These are phyloP conservation scores for Heteromyza rotundicornis DNA, from an alignment of 2,888 invertebrate genomes.

Conservation along the genomic window DNA sequence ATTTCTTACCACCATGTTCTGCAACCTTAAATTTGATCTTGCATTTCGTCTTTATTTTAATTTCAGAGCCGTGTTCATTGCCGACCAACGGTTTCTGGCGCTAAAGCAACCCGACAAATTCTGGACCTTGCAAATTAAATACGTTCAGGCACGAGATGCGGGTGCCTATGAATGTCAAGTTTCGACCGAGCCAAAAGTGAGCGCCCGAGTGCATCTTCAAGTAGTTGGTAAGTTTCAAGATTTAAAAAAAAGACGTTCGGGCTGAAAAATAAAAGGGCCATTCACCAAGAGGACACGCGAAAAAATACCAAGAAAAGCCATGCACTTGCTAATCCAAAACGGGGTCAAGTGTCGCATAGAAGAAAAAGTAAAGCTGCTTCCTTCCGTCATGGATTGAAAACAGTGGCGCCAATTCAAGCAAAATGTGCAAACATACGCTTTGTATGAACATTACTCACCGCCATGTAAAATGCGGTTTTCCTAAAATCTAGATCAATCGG, in stretches of 20 bases:
- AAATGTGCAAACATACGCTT: too few relatives aligned
- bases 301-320: background rate
- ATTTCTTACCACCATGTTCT: background rate
- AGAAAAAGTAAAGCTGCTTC: slow-evolving; percentile 9
- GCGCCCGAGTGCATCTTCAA: slow-evolving; percentile 88
- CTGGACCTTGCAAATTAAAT: slow-evolving; percentile 91
- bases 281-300: background rate
- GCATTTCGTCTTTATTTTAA: background rate
- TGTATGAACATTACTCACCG: too few relatives aligned
- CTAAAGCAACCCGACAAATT: slow-evolving; percentile 66
- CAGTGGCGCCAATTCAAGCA: too few relatives aligned
- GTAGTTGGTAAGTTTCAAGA: slow-evolving; percentile 82
- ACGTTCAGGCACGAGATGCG: slow-evolving; percentile 88
- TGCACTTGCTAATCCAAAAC: slow-evolving; percentile 2
- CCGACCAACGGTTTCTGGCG: slow-evolving; percentile 90
- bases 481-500: too few relatives aligned
- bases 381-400: too few relatives aligned
- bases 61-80: slow-evolving; percentile 79
- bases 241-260: background rate
- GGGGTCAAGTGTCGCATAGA: background rate
- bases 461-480: too few relatives aligned
- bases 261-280: background rate
- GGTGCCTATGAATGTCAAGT: slow-evolving; percentile 95
- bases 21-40: background rate
- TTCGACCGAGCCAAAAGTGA: slow-evolving; percentile 93